Percentiles rank a stretch among this genome's conserved stretches.
Evolutionary conservation across 2,888 invertebrate genomes (phyloP).

Genomic region (Lymantria dispar): DNA sequence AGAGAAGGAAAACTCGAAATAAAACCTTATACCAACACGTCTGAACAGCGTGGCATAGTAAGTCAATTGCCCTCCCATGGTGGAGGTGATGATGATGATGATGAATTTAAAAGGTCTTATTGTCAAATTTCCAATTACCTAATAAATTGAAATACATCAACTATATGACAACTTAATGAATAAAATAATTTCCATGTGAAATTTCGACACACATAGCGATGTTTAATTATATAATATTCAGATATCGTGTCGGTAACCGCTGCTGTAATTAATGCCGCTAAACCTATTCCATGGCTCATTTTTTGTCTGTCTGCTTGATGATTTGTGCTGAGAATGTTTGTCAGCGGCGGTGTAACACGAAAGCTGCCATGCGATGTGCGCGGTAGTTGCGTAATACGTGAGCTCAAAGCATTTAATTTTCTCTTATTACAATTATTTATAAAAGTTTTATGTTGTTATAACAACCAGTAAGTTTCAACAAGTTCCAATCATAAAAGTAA

Average conservation of each 20-base stretch:
- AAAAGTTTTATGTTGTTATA: constrained; percentile 24
- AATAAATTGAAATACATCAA: constrained; percentile 34
- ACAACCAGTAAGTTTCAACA: constrained; percentile 10
- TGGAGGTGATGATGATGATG: no score
- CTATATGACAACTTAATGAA: constrained; percentile 43
- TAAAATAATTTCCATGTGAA: constrained; percentile 42
- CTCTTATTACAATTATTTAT: constrained; percentile 41
- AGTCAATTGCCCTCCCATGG: no score
- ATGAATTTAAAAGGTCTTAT: no score
- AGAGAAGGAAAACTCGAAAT: no score
- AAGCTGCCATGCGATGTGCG: constrained; percentile 36
- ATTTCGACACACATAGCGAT: constrained; percentile 46
- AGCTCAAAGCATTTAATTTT: constrained; percentile 33
- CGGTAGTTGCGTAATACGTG: constrained; percentile 41
- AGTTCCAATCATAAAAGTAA: constrained; percentile 39
- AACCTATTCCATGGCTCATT: constrained; percentile 51
- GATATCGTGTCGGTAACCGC: constrained; percentile 45
- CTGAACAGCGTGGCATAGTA: no score
- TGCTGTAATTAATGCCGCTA: constrained; percentile 60
- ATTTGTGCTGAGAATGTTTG: constrained; percentile 56
- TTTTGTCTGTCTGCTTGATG: constrained; percentile 55
- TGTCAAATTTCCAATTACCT: background rate
- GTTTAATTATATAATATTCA: constrained; percentile 54
- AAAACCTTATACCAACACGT: no score
- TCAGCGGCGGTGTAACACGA: constrained; percentile 33